Evolutionary conservation across 2,113 vertebrate genomes (phyloP).

Genomic region (mouse (Mus musculus)): GRCm39 chr8:118921501-118922000

Average conservation of each 20-base stretch:
- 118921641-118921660: conserved; percentile 31
- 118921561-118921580: conserved; percentile 51
- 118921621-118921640: conserved; percentile 51
- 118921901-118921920: neutral
- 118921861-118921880: neutral
- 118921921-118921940: neutral
- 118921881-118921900: neutral
- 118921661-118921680: conserved; percentile 30
- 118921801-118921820: accelerated
- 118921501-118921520: conserved; percentile 79
- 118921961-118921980: neutral
- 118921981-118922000: neutral
- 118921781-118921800: neutral
- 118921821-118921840: neutral
- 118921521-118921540: conserved; percentile 75
- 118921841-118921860: neutral
- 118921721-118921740: neutral
- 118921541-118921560: conserved; percentile 67
- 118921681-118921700: neutral
- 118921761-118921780: neutral
- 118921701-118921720: neutral
- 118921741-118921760: neutral
- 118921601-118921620: conserved; percentile 41
- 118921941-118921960: neutral
- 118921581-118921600: conserved; percentile 66